Conservation (phyloP, 2,113 vertebrate species). For the Meleagris gallopavo region DNA sequence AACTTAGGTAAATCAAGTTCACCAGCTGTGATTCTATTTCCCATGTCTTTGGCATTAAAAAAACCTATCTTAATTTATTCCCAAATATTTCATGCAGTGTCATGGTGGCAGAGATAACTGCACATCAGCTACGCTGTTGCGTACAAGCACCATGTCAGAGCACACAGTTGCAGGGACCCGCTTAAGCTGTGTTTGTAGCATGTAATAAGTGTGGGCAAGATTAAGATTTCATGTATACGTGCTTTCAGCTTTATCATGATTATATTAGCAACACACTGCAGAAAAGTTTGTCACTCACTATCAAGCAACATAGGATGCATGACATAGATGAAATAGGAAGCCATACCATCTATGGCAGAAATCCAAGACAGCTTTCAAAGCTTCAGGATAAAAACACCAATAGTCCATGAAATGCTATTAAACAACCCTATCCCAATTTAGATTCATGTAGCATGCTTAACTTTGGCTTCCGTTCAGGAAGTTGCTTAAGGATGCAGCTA, state of each 20-base stretch:
- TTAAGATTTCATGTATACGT: not conserved
- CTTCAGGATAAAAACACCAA: not conserved
- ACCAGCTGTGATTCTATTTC: not conserved
- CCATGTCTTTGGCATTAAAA: not conserved
- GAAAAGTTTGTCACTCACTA: not conserved
- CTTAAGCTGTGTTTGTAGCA: not conserved
- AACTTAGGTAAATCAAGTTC: constrained; percentile 15
- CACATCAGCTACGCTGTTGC: fast-evolving
- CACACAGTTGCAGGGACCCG: not conserved
- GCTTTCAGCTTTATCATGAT: not conserved
- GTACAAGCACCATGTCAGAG: fast-evolving
- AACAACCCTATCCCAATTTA: not conserved
- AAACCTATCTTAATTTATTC: not conserved
- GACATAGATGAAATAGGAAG: not conserved
- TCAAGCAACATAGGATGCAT: not conserved
- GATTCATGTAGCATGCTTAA: not conserved
- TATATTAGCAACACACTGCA: not conserved
- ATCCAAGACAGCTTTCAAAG: not conserved
- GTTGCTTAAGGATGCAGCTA: not conserved
- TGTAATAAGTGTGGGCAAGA: not conserved
- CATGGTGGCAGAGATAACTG: not conserved
- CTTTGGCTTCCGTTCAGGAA: not conserved
- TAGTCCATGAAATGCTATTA: not conserved
- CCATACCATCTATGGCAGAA: not conserved
- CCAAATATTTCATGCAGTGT: not conserved